Conservation (phyloP, 1,140 invertebrate species). For the Adoxophyes honmai region DNA sequence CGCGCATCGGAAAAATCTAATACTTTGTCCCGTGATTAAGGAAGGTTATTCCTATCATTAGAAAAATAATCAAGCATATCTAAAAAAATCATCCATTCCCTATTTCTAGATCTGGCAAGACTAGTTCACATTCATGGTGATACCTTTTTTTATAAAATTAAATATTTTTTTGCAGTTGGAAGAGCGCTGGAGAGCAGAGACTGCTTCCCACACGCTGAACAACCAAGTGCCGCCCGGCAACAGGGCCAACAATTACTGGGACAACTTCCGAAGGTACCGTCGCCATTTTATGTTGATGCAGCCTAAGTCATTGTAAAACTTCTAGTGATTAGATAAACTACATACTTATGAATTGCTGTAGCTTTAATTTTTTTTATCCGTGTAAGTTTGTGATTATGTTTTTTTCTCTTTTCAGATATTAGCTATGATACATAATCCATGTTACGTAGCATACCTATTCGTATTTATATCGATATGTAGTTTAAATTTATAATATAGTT, state of each 20-base stretch:
- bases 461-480: not conserved
- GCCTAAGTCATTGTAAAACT: no score
- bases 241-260: constrained; percentile 94
- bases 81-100: no score
- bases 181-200: constrained; percentile 66
- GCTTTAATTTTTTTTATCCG: constrained; percentile 18
- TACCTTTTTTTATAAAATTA: no score
- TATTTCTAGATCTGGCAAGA: no score
- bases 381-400: constrained; percentile 30
- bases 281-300: no score
- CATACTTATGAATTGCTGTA: not conserved
- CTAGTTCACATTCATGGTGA: no score
- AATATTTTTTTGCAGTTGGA: constrained; percentile 46
- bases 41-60: no score
- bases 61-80: no score
- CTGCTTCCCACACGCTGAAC: constrained; percentile 80
- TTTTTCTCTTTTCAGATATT: constrained; percentile 69
- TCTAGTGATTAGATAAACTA: not conserved
- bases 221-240: constrained; percentile 93
- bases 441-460: not conserved
- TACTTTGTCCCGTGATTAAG: no score
- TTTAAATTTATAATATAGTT: not conserved
- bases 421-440: constrained; percentile 20
- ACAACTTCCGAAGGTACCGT: constrained; percentile 89
- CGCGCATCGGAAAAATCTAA: no score